These are phyloP conservation scores for Himalopsyche anomala DNA, from an alignment of 2,888 invertebrate genomes.

Conservation along the genomic window DNA sequence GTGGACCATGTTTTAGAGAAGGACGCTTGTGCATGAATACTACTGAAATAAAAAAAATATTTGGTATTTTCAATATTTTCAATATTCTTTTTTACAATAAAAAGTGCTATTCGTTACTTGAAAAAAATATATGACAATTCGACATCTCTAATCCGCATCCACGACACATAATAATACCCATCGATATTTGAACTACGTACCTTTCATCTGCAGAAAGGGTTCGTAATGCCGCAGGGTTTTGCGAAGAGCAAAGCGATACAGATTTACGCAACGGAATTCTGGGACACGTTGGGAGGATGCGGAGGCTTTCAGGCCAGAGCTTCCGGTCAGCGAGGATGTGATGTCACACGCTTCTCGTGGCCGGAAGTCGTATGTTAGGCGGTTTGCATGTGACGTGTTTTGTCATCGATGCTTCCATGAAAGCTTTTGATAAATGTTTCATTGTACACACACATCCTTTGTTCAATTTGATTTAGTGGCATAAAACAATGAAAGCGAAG, in stretches of 20 bases:
- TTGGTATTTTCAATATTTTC: too few relatives aligned
- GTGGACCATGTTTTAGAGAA: too few relatives aligned
- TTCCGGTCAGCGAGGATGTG: constrained; percentile 24
- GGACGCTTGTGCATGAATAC: too few relatives aligned
- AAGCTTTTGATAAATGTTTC: neutral
- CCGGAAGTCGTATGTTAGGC: constrained; percentile 16
- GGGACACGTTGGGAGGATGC: neutral
- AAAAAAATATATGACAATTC: too few relatives aligned
- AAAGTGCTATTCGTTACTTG: too few relatives aligned
- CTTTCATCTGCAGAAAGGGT: constrained; percentile 20
- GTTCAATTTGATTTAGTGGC: neutral
- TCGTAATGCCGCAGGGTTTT: constrained; percentile 1
- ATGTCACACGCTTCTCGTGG: constrained; percentile 16
- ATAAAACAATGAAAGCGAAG: neutral
- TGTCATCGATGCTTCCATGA: neutral
- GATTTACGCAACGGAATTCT: constrained; percentile 4
- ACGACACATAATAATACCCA: neutral
- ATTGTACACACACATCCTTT: neutral
- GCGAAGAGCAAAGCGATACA: neutral
- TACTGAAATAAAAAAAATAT: too few relatives aligned
- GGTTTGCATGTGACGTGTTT: constrained; percentile 22
- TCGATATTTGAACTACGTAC: constrained; percentile 37
- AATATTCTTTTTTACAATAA: too few relatives aligned
- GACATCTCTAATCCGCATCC: too few relatives aligned
- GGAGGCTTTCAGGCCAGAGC: constrained; percentile 9